A percentile compares a stretch with the other conserved stretches of the same genome.
These are phyloP conservation scores for Mandrillus leucophaeus DNA, from an alignment of 2,113 vertebrate genomes.

Conservation along the genomic window DNA sequence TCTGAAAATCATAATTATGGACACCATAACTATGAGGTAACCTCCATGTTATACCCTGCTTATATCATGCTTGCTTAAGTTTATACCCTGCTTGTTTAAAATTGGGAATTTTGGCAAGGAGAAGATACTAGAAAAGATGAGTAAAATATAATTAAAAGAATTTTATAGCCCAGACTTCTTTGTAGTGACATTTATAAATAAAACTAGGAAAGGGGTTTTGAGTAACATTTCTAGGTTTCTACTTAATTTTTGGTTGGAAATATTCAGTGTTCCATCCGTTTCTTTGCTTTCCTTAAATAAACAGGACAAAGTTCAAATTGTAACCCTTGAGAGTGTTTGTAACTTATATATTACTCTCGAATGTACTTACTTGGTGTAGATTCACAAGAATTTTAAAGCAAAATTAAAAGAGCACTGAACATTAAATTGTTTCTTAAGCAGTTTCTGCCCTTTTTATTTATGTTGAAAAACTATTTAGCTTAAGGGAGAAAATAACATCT, in stretches of 20 bases:
- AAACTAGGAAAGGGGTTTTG: not conserved
- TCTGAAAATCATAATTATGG: conserved; percentile 54
- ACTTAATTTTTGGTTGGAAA: not conserved
- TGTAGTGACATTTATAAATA: conserved; percentile 42
- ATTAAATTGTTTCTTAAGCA: not conserved
- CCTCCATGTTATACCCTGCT: not conserved
- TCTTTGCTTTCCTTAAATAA: conserved; percentile 36
- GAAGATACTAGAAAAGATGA: not conserved
- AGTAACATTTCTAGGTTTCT: conserved; percentile 9
- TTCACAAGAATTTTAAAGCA: conserved; percentile 33
- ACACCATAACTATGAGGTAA: conserved; percentile 23
- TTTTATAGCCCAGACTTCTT: not conserved
- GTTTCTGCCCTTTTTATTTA: conserved; percentile 32
- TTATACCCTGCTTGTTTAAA: conserved; percentile 39
- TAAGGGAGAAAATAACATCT: conserved; percentile 42
- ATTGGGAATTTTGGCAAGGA: not conserved
- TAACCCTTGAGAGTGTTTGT: not conserved
- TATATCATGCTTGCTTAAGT: not conserved
- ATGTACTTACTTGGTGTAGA: conserved; percentile 8
- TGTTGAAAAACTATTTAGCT: conserved; percentile 12
- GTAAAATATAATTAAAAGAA: conserved; percentile 29
- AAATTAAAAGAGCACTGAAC: not conserved
- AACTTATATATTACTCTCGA: conserved; percentile 27
- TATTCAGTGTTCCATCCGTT: not conserved
- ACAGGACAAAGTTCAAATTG: conserved; percentile 31